Evolutionary conservation across 1,140 invertebrate genomes (phyloP), one percentile per base, ranked within the genome.

Genomic region (Ceratosolen fusciceps): DNA sequence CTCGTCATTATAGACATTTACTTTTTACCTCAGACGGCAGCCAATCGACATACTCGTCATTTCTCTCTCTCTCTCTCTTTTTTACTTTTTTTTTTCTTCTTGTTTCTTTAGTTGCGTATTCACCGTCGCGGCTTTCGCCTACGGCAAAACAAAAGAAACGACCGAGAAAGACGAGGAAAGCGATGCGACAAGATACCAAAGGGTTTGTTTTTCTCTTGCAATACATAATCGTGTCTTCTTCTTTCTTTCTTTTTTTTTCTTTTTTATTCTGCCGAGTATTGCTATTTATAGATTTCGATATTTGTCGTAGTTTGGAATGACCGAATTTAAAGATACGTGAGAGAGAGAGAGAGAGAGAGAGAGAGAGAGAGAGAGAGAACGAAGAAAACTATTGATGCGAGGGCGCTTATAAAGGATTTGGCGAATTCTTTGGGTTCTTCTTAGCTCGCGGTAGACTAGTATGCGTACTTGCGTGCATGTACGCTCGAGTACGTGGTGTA

Each of bases 401-500:
- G 37, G 43, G 43, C 26, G 68, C 52, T 74, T 43, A 47, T 47
- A 71, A 68, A 47, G 52, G 74, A 49, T 76, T 81, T 65, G 31
- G 60, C 60, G 60, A 34, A 19, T 65, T 21, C 60, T 65, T 16
- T 8, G 31, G 31, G 16, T 65, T 37, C 12, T 31, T 37, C 31
- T 65, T 3, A 37, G 21, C 29, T 43, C 47, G 24, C 12, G 73
- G 12, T 14, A 31, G 24, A 26, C 16, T 4, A 56, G 9, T 31
- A 71, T 39, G 72, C 60, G 60, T 62, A 31, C n/a, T 9, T 12
- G 34, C 0, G 84, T 82, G 83, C 74, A 80, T 3, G 26, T 31
- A 29, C 31, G 60, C 9, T n/a, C 19, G 7, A 12, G 8, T 37
- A 65, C 37, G 34, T 65, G 7, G 60, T 37, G 34, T n/a, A n/a